A percentile compares a stretch with the other conserved stretches of the same genome.
Evolutionary conservation across 1,140 invertebrate species (phyloP).

Genomic region (Episyrphus balteatus): DNA sequence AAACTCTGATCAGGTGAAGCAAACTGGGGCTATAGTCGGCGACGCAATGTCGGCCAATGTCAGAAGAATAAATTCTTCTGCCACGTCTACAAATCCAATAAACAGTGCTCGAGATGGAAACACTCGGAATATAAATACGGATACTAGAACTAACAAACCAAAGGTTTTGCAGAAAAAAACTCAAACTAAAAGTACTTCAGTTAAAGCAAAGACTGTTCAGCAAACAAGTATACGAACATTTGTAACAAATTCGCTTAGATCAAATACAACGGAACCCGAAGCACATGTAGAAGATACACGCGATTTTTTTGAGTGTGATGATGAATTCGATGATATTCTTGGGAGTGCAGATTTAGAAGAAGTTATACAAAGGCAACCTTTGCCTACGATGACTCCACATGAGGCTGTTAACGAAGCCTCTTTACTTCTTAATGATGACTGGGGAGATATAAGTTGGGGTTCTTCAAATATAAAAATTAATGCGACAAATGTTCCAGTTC

Average conservation of each 20-base stretch:
- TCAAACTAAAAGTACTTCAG: not conserved
- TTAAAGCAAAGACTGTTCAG: constrained; percentile 1
- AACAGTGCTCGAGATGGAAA: not conserved
- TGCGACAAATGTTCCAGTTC: not conserved
- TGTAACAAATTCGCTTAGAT: not conserved
- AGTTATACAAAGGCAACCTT: constrained; percentile 4
- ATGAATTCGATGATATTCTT: constrained; percentile 28
- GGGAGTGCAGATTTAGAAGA: constrained; percentile 6
- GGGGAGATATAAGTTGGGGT: not conserved
- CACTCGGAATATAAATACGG: constrained; percentile 3
- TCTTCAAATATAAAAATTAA: not conserved
- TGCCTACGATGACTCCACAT: constrained; percentile 9
- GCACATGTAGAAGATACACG: constrained; percentile 4
- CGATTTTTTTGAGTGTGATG: constrained; percentile 27
- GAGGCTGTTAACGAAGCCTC: constrained; percentile 23
- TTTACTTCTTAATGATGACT: not conserved
- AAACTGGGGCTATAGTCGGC: constrained; percentile 20
- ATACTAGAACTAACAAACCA: constrained; percentile 6
- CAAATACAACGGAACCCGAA: not conserved
- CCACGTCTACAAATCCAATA: constrained; percentile 4
- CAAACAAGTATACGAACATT: constrained; percentile 12
- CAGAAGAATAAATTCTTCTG: constrained; percentile 9
- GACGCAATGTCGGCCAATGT: constrained; percentile 7
- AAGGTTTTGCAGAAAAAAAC: not conserved
- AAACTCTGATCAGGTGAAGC: constrained; percentile 38